Evolutionary conservation across 2,888 invertebrate genomes (phyloP).

Genomic region (Aspidapion aeneum): DNA sequence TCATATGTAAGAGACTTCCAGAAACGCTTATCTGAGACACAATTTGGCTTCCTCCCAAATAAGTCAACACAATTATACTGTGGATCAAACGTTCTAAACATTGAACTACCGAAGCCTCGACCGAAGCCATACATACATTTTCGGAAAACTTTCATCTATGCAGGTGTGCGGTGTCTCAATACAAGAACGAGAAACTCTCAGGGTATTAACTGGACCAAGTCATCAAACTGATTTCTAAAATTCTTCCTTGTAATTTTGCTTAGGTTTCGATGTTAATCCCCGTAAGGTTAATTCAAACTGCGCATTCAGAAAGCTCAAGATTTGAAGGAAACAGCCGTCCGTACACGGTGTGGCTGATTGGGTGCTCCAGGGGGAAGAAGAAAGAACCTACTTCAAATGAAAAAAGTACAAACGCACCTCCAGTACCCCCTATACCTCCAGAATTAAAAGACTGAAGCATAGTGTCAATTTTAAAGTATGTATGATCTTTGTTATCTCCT

Average conservation of each 20-base stretch:
- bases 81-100: no score
- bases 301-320: conserved; percentile 34
- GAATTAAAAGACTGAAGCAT: conserved; percentile 23
- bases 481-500: no score
- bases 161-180: no score
- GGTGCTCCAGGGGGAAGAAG: conserved; percentile 33
- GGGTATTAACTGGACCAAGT: neutral
- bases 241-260: conserved; percentile 7
- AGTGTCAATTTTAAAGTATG: no score
- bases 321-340: conserved; percentile 35
- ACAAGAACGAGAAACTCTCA: no score
- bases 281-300: conserved; percentile 44
- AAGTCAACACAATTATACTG: no score
- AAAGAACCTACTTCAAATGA: conserved; percentile 15
- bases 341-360: conserved; percentile 44
- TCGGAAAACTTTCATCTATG: no score
- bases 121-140: no score
- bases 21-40: no score
- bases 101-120: no score
- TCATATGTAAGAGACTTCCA: no score
- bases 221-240: neutral
- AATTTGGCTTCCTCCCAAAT: no score
- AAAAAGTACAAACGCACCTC: conserved; percentile 14
- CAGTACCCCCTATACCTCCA: conserved; percentile 23
- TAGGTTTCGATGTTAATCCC: conserved; percentile 24